Percentiles rank a stretch among this genome's conserved stretches.
Conservation (phyloP, 2,888 invertebrate genomes). For the Zootermopsis nevadensis region DNA sequence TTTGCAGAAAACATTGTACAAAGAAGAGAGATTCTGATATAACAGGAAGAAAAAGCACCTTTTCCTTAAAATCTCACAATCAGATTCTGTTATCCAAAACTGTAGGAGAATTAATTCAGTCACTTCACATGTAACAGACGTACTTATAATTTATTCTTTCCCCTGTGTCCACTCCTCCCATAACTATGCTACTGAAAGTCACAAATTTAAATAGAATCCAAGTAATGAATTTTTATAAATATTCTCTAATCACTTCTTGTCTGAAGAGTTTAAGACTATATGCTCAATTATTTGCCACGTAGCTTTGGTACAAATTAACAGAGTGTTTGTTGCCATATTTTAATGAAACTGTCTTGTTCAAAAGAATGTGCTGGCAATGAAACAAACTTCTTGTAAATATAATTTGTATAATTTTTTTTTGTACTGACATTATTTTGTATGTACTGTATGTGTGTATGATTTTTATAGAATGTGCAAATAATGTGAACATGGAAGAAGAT, state of each 20-base stretch:
- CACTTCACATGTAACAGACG: too few relatives aligned
- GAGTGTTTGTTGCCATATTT: slow-evolving; percentile 40
- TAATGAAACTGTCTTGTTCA: slow-evolving; percentile 5
- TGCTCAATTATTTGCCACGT: slow-evolving; percentile 35
- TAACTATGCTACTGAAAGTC: slow-evolving; percentile 15
- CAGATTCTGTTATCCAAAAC: too few relatives aligned
- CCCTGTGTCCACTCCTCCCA: too few relatives aligned
- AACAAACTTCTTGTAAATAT: slow-evolving; percentile 21
- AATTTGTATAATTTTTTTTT: slow-evolving; percentile 33
- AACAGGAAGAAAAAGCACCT: too few relatives aligned
- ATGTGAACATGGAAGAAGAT: slow-evolving; percentile 37
- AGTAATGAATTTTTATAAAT: background rate
- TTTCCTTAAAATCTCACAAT: too few relatives aligned
- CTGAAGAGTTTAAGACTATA: slow-evolving; percentile 25
- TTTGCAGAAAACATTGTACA: too few relatives aligned
- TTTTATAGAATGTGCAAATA: slow-evolving; percentile 31
- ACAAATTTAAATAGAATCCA: background rate
- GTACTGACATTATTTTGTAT: slow-evolving; percentile 37
- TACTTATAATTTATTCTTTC: too few relatives aligned
- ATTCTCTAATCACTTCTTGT: background rate
- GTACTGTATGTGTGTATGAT: slow-evolving; percentile 33
- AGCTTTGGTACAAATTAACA: slow-evolving; percentile 41
- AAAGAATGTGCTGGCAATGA: slow-evolving; percentile 8
- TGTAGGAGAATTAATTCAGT: too few relatives aligned
- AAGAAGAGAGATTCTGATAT: too few relatives aligned